These are phyloP conservation scores for Chaenodraco wilsoni DNA, from an alignment of 2,797 vertebrate species.

Conservation along the genomic window DNA sequence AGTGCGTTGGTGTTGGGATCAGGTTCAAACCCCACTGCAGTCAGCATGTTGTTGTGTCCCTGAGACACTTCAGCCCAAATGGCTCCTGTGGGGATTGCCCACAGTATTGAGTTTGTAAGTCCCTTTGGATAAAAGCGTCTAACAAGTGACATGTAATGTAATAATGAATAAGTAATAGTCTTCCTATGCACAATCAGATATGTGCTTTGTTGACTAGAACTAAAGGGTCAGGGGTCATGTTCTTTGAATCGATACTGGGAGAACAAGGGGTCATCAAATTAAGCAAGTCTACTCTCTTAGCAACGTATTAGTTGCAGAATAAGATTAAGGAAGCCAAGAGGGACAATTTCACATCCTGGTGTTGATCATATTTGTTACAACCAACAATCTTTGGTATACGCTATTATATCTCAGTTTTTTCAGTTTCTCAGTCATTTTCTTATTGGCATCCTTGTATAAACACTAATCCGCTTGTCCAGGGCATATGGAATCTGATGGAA, in stretches of 20 bases:
- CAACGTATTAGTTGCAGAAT: constrained; percentile 22
- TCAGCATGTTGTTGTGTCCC: no score
- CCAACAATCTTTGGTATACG: background rate
- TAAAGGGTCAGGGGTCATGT: constrained; percentile 7
- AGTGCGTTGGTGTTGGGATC: no score
- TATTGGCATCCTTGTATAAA: background rate
- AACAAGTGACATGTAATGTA: no score
- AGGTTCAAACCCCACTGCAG: no score
- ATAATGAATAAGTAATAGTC: background rate
- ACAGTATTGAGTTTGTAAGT: no score
- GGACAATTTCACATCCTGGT: background rate
- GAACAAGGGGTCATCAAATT: constrained; percentile 11
- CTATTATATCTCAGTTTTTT: background rate
- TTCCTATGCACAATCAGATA: constrained; percentile 8
- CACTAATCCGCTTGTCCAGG: no score
- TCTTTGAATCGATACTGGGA: constrained; percentile 1
- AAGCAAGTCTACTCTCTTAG: constrained; percentile 13
- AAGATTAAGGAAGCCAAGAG: background rate
- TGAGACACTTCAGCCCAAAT: no score
- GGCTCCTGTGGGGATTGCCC: no score
- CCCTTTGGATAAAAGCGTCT: no score
- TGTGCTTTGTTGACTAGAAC: constrained; percentile 12
- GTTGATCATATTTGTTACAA: background rate
- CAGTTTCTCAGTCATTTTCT: background rate
- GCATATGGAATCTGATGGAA: no score